phyloP scores from a whole-genome alignment of 2,888 invertebrate species.

The Drosophila anomelani region DNA sequence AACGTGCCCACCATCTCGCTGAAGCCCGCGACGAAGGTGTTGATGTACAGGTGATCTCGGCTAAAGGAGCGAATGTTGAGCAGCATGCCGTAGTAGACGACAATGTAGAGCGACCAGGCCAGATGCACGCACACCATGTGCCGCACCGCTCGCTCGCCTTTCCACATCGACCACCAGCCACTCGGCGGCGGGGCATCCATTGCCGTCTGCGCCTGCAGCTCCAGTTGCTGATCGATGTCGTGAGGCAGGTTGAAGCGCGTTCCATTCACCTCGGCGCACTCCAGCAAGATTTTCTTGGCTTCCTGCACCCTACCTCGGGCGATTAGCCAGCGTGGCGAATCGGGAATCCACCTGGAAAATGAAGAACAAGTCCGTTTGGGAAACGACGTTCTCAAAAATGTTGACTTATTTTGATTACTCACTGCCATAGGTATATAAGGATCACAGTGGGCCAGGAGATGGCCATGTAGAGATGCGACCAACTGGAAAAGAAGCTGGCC shows the following conservation, averaged over 20 bases:
- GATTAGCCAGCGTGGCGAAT: constrained; percentile 85
- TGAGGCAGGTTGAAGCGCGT: constrained; percentile 83
- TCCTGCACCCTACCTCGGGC: constrained; percentile 83
- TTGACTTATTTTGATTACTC: constrained; percentile 48
- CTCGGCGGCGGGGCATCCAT: constrained; percentile 83
- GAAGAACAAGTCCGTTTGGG: background rate
- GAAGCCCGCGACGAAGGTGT: constrained; percentile 84
- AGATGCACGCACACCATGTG: constrained; percentile 84
- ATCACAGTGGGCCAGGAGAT: constrained; percentile 85
- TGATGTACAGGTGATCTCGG: constrained; percentile 84
- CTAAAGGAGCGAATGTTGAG: constrained; percentile 85
- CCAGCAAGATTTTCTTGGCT: constrained; percentile 83
- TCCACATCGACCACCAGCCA: constrained; percentile 84
- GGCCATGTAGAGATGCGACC: constrained; percentile 85
- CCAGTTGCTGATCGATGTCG: constrained; percentile 84
- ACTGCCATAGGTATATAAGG: constrained; percentile 84
- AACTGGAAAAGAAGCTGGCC: constrained; percentile 84
- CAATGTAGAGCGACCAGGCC: constrained; percentile 84
- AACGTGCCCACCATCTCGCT: constrained; percentile 84
- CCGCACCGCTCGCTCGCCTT: constrained; percentile 82
- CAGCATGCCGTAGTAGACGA: constrained; percentile 85
- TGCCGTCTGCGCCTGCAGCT: constrained; percentile 83
- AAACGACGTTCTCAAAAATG: background rate
- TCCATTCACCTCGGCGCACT: constrained; percentile 84
- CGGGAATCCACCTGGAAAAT: constrained; percentile 84